Conservation (phyloP, 2,797 vertebrate genomes). For the Simalia tracyae region DNA sequence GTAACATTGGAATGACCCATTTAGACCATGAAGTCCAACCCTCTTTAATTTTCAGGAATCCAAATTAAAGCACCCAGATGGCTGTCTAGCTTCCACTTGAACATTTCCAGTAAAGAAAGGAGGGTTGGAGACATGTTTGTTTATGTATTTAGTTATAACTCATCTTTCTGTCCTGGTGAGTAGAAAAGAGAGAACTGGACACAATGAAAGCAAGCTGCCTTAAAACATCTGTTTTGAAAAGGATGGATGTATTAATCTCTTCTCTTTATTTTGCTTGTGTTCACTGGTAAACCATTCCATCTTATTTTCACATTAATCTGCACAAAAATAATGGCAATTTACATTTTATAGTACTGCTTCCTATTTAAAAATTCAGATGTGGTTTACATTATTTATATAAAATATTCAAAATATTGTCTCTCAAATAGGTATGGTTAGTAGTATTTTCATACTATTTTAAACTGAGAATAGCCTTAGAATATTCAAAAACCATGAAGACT, state of each 20-base stretch:
- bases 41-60: background rate
- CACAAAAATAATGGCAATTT: background rate
- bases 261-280: background rate
- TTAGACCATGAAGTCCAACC: background rate
- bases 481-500: background rate
- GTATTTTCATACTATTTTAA: background rate
- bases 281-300: background rate
- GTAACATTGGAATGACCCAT: background rate
- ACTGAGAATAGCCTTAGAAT: background rate
- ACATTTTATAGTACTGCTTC: background rate
- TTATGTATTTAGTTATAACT: background rate
- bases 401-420: background rate
- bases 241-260: background rate
- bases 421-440: background rate
- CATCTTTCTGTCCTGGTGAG: background rate
- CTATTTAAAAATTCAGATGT: background rate
- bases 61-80: background rate
- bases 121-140: background rate
- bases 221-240: background rate
- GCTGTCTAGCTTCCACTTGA: background rate
- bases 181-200: background rate
- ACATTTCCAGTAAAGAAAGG: background rate
- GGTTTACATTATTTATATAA: background rate
- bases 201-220: background rate
- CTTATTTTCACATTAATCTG: background rate